A percentile compares a stretch with the other conserved stretches of the same genome.
Conservation (phyloP, 2,888 invertebrate genomes). For the Zygogramma bicolorata region DNA sequence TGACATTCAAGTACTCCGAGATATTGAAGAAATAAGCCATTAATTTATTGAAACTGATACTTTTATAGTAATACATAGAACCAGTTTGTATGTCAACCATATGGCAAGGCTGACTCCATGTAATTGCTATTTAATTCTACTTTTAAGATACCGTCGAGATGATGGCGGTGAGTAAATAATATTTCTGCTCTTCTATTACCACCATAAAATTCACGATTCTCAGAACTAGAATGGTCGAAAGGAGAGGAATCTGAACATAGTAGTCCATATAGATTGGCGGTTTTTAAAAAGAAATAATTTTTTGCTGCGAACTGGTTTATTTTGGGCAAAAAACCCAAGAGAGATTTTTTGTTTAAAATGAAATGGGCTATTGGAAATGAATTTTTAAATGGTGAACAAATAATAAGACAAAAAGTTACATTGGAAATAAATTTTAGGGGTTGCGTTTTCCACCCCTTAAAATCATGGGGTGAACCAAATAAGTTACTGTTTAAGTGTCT, state of each 20-base stretch:
- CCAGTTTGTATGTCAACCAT: conserved; percentile 37
- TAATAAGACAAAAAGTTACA: no score
- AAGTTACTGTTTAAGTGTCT: no score
- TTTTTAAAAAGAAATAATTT: no score
- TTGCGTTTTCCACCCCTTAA: no score
- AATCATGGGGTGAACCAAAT: no score
- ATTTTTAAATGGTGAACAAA: no score
- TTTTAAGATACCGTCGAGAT: conserved; percentile 8
- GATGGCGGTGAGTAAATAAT: conserved; percentile 7
- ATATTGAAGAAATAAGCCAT: conserved; percentile 38
- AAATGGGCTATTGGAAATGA: no score
- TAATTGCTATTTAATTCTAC: conserved; percentile 21
- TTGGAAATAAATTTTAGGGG: no score
- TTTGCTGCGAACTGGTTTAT: no score
- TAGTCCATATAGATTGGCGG: background rate
- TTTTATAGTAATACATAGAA: conserved; percentile 33
- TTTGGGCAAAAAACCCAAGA: no score
- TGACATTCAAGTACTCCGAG: conserved; percentile 14
- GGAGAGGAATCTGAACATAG: background rate
- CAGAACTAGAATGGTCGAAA: background rate
- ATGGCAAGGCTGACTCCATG: conserved; percentile 24
- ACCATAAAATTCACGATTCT: background rate
- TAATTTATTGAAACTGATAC: conserved; percentile 38
- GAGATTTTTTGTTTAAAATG: no score
- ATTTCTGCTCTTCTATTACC: background rate